A percentile compares a stretch with the other conserved stretches of the same genome.
Evolutionary conservation across 1,140 invertebrate species (phyloP).

Genomic region (Leptinotarsa defecta): DNA sequence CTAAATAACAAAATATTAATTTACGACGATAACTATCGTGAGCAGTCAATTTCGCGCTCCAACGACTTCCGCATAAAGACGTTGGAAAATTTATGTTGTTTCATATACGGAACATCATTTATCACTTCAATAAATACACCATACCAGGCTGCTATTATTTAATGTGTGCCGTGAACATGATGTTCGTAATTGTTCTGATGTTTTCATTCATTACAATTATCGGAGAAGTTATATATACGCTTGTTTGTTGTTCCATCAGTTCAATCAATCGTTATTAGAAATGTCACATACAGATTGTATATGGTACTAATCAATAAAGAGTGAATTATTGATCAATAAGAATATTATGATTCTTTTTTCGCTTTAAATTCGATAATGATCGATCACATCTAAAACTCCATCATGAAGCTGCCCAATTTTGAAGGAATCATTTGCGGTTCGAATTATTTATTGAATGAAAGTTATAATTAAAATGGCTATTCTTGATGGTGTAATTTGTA

Average conservation of each 20-base stretch:
- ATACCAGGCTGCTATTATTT: not conserved
- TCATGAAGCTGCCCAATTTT: too few species aligned
- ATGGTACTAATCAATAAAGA: too few species aligned
- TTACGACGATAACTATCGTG: not conserved
- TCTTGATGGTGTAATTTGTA: too few species aligned
- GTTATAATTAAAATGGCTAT: too few species aligned
- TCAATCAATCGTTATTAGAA: too few species aligned
- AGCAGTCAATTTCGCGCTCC: not conserved
- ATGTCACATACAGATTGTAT: too few species aligned
- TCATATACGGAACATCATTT: not conserved
- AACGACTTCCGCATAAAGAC: not conserved
- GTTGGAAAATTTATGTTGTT: not conserved
- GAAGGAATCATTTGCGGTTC: too few species aligned
- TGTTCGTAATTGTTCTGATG: not conserved
- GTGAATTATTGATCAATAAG: too few species aligned
- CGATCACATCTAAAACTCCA: too few species aligned
- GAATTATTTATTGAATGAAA: too few species aligned
- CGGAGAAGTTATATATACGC: not conserved
- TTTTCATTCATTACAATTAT: constrained; percentile 9
- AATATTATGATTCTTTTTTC: too few species aligned
- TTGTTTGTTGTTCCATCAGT: not conserved
- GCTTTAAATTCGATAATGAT: too few species aligned
- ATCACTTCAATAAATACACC: constrained; percentile 3
- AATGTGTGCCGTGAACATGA: constrained; percentile 2
- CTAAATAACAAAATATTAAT: not conserved